A percentile compares a stretch with the other conserved stretches of the same genome.
Conservation (phyloP, 2,797 vertebrate genomes). For the Lophius americanus region DNA sequence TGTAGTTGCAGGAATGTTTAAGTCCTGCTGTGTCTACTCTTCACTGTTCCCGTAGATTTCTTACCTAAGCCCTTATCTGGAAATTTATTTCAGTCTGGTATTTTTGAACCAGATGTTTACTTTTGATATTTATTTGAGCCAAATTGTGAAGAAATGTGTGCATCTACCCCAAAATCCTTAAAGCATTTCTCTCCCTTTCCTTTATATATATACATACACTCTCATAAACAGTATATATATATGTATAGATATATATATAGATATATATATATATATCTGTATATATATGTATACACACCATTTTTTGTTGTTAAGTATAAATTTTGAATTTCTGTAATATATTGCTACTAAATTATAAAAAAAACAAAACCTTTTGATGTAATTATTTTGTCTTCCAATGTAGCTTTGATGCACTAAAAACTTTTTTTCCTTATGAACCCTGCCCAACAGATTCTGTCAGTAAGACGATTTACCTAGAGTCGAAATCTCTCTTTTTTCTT, state of each 20-base stretch:
- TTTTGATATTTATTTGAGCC: conserved; percentile 88
- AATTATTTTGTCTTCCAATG: conserved; percentile 84
- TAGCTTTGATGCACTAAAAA: conserved; percentile 87
- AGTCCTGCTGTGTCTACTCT: conserved; percentile 47
- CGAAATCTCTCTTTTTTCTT: conserved; percentile 2
- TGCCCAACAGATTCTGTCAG: conserved; percentile 59
- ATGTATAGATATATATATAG: conserved; percentile 44
- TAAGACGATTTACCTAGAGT: conserved; percentile 46
- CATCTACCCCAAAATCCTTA: conserved; percentile 72
- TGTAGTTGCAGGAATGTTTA: conserved; percentile 50
- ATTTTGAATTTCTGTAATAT: conserved; percentile 88
- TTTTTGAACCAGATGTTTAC: conserved; percentile 80
- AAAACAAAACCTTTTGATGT: conserved; percentile 77
- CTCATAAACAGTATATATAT: conserved; percentile 54
- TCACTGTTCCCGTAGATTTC: conserved; percentile 56
- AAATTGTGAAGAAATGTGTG: conserved; percentile 76
- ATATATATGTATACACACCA: conserved; percentile 55
- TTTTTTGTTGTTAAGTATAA: conserved; percentile 81
- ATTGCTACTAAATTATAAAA: conserved; percentile 87
- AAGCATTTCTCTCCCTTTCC: conserved; percentile 68
- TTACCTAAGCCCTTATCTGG: conserved; percentile 39
- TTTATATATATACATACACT: conserved; percentile 50
- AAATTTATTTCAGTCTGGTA: conserved; percentile 52
- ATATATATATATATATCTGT: conserved; percentile 48
- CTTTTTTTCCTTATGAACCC: conserved; percentile 76